phyloP scores from a whole-genome alignment of 2,888 invertebrate species.

The Xylota sylvarum region DNA sequence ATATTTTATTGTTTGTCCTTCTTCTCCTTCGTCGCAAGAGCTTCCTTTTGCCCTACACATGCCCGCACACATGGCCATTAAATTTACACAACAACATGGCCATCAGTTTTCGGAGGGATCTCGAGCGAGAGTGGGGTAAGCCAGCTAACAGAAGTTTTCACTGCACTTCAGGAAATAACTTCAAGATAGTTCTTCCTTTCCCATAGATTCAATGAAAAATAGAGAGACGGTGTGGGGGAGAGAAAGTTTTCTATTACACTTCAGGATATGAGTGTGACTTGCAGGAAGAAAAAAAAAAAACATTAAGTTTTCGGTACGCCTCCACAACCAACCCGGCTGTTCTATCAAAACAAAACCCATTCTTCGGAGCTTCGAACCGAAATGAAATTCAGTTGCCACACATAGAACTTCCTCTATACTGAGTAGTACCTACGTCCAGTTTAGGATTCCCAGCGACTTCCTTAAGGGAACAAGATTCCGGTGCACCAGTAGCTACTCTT shows the following conservation, averaged over 20 bases:
- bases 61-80: slow-evolving; percentile 11
- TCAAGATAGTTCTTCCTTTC: slow-evolving; percentile 37
- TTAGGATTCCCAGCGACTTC: slow-evolving; percentile 29
- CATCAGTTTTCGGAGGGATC: slow-evolving; percentile 8
- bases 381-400: slow-evolving; percentile 32
- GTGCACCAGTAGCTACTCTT: slow-evolving; percentile 24
- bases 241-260: slow-evolving; percentile 37
- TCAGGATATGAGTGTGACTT: slow-evolving; percentile 31
- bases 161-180: slow-evolving; percentile 59
- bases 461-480: slow-evolving; percentile 34
- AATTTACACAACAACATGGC: slow-evolving; percentile 54
- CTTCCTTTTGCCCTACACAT: background rate
- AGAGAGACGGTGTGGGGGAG: background rate
- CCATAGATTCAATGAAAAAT: slow-evolving; percentile 2
- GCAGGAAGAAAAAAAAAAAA: slow-evolving; percentile 12
- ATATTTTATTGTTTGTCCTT: slow-evolving; percentile 71
- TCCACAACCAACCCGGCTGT: background rate
- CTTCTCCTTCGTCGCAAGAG: background rate
- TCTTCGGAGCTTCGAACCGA: slow-evolving; percentile 32
- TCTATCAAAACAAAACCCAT: slow-evolving; percentile 44
- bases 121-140: background rate
- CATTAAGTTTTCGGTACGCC: background rate
- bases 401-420: slow-evolving; percentile 21
- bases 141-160: slow-evolving; percentile 31
- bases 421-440: background rate